These are phyloP conservation scores for Cyphomyrus plagiostoma DNA, from an alignment of 2,113 vertebrate genomes.

Conservation along the genomic window DNA sequence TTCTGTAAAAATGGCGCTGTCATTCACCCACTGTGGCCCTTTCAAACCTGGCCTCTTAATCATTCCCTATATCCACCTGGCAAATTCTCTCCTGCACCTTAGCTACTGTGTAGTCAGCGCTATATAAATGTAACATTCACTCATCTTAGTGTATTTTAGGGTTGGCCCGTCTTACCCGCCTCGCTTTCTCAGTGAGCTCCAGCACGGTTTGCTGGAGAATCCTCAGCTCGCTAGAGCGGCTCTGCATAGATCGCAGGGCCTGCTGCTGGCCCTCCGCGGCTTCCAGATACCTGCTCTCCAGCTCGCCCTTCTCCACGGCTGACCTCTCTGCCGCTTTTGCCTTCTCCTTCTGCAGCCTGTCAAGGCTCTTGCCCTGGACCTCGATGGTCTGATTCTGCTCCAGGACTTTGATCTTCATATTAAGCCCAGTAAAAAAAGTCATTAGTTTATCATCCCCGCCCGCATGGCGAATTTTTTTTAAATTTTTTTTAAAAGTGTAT, in stretches of 20 bases:
- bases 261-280: constrained; percentile 62
- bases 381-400: constrained; percentile 75
- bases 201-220: constrained; percentile 66
- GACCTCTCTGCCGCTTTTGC: constrained; percentile 65
- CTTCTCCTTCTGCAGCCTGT: constrained; percentile 69
- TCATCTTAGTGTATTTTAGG: background rate
- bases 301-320: constrained; percentile 57
- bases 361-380: constrained; percentile 68
- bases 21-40: background rate
- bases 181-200: constrained; percentile 69
- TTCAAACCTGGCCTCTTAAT: background rate
- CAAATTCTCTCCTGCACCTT: background rate
- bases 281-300: constrained; percentile 56
- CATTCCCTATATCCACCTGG: background rate
- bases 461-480: too few relatives aligned
- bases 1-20: background rate
- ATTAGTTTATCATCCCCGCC: too few relatives aligned
- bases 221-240: constrained; percentile 51
- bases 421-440: too few relatives aligned
- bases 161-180: constrained; percentile 58
- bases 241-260: constrained; percentile 46
- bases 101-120: background rate
- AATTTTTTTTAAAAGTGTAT: too few relatives aligned
- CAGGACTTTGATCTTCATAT: constrained; percentile 68
- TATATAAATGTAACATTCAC: background rate